These are phyloP conservation scores for Aproaerema taeniolella DNA, from an alignment of 2,888 invertebrate species.

Conservation along the genomic window DNA sequence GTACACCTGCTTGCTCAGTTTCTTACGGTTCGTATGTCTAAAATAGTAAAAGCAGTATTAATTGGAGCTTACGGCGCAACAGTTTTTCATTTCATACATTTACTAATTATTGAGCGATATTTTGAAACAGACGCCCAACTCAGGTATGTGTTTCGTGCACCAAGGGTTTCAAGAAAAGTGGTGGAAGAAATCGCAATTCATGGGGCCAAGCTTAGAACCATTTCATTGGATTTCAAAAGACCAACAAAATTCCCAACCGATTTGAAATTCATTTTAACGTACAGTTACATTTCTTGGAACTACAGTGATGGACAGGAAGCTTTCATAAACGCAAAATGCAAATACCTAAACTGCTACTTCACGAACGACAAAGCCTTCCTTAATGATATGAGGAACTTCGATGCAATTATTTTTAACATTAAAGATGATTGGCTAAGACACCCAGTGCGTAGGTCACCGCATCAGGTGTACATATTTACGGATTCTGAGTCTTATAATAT, in stretches of 20 bases:
- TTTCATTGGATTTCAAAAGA: conserved; percentile 20
- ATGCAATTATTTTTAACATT: conserved; percentile 75
- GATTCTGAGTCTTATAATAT: conserved; percentile 48
- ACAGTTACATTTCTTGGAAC: conserved; percentile 25
- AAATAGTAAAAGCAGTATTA: conserved; percentile 34
- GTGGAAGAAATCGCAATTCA: conserved; percentile 29
- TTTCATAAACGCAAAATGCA: conserved; percentile 47
- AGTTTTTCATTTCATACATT: conserved; percentile 36
- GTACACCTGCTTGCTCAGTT: too few relatives aligned
- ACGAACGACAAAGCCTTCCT: conserved; percentile 43
- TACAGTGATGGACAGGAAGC: conserved; percentile 35
- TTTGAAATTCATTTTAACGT: conserved; percentile 49
- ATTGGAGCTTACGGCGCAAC: conserved; percentile 34
- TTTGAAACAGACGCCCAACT: conserved; percentile 36
- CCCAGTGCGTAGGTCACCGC: conserved; percentile 37
- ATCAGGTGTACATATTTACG: conserved; percentile 71
- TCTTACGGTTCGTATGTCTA: too few relatives aligned
- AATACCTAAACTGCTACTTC: conserved; percentile 60
- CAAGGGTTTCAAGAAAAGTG: conserved; percentile 27
- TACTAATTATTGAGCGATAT: too few relatives aligned
- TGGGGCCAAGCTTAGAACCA: conserved; percentile 24
- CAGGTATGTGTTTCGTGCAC: conserved; percentile 32
- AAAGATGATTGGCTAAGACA: conserved; percentile 46
- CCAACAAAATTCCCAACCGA: conserved; percentile 42
- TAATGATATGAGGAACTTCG: conserved; percentile 46